Conservation (phyloP, 2,113 vertebrate species). For the Xiphophorus hellerii region DNA sequence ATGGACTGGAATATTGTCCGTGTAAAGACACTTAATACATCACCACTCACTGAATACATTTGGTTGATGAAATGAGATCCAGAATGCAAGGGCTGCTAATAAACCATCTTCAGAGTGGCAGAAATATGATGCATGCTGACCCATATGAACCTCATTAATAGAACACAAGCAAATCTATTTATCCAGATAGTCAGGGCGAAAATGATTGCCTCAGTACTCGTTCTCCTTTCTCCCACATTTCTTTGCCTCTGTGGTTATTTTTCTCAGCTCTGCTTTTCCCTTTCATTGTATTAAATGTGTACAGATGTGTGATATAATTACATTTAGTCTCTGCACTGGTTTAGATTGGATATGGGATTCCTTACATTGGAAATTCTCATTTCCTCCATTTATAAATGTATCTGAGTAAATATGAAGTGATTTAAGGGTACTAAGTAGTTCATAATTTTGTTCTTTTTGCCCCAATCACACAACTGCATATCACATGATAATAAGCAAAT, state of each 20-base stretch:
- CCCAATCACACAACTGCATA: too few species aligned
- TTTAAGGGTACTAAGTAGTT: neutral
- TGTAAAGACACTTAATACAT: constrained; percentile 65
- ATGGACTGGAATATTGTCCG: constrained; percentile 56
- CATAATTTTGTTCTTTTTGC: neutral
- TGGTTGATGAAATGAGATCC: constrained; percentile 70
- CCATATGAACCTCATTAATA: constrained; percentile 77
- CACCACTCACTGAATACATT: constrained; percentile 65
- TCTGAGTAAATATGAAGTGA: neutral
- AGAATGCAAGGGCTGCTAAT: constrained; percentile 65
- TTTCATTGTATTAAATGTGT: neutral
- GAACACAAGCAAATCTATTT: constrained; percentile 77
- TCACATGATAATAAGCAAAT: neutral
- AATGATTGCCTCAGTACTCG: constrained; percentile 66
- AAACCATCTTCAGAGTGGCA: constrained; percentile 69
- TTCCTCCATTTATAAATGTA: neutral
- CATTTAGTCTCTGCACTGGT: neutral
- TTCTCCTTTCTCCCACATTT: constrained; percentile 44
- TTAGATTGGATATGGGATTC: neutral
- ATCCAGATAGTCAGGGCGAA: constrained; percentile 71
- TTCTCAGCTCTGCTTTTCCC: constrained; percentile 12
- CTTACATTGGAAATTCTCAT: neutral
- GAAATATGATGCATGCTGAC: constrained; percentile 67
- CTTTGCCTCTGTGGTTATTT: constrained; percentile 24
- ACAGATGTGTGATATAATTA: constrained; percentile 42